Conservation (phyloP, 1,140 invertebrate genomes). For the Melipona quadrifasciata region DNA sequence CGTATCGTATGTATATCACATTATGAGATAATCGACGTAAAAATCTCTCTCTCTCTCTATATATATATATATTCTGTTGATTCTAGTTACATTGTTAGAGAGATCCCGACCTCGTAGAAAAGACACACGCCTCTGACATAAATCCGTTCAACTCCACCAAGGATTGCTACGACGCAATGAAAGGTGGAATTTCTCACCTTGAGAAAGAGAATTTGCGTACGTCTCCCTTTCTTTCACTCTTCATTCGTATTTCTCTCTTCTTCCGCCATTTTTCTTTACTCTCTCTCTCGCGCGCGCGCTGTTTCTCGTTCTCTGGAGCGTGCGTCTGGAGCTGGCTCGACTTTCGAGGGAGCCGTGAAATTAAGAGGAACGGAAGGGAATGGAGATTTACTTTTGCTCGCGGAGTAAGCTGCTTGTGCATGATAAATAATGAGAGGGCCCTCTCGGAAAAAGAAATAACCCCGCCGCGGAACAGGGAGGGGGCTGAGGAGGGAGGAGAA, state of each 20-base stretch:
- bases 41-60: too few species aligned
- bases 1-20: too few species aligned
- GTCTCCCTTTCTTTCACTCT: too few species aligned
- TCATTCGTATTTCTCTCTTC: too few species aligned
- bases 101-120: too few species aligned
- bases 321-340: background rate
- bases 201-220: slow-evolving; percentile 16
- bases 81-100: too few species aligned
- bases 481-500: too few species aligned
- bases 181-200: slow-evolving; percentile 49
- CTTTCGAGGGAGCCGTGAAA: slow-evolving; percentile 42
- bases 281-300: background rate
- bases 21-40: too few species aligned
- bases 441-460: slow-evolving; percentile 36
- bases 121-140: slow-evolving; percentile 2
- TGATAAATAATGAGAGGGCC: slow-evolving; percentile 37
- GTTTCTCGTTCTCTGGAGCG: background rate
- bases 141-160: slow-evolving; percentile 19
- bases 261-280: background rate
- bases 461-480: background rate
- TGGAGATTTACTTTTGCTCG: slow-evolving; percentile 56
- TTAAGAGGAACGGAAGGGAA: slow-evolving; percentile 38
- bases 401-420: slow-evolving; percentile 16
- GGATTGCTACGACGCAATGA: slow-evolving; percentile 26
- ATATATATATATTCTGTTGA: too few species aligned